phyloP scores from a whole-genome alignment of 2,888 invertebrate genomes.

The Spilosoma lubricipeda region DNA sequence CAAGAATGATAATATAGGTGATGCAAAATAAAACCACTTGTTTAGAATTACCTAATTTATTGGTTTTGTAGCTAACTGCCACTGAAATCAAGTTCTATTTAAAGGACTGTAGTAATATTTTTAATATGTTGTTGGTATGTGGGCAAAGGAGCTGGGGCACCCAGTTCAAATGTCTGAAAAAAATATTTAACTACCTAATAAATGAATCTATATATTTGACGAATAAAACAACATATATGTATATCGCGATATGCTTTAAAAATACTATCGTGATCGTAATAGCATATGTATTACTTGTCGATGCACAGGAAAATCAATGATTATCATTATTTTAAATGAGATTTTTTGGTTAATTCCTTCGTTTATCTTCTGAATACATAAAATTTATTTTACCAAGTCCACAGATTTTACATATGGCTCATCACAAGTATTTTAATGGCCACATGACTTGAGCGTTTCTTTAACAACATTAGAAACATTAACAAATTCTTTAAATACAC shows the following conservation, averaged over 20 bases:
- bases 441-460: slow-evolving; percentile 61
- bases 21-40: too few relatives aligned
- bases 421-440: slow-evolving; percentile 39
- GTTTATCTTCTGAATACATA: not conserved
- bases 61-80: too few relatives aligned
- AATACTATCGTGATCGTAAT: not conserved
- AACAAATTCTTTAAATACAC: slow-evolving; percentile 57
- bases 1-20: too few relatives aligned
- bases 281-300: not conserved
- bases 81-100: too few relatives aligned
- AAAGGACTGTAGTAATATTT: too few relatives aligned
- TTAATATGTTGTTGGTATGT: too few relatives aligned
- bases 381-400: not conserved
- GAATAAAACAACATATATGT: not conserved
- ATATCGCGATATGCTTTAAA: not conserved
- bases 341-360: not conserved
- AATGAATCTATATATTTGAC: not conserved
- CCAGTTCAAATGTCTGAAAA: too few relatives aligned
- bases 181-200: not conserved
- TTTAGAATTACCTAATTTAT: too few relatives aligned
- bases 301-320: not conserved
- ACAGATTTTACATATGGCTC: not conserved
- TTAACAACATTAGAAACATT: slow-evolving; percentile 59
- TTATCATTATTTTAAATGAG: not conserved
- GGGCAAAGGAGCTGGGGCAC: too few relatives aligned